Evolutionary conservation across 2,113 vertebrate genomes (phyloP).

Genomic region (Anarrhichthys ocellatus): DNA sequence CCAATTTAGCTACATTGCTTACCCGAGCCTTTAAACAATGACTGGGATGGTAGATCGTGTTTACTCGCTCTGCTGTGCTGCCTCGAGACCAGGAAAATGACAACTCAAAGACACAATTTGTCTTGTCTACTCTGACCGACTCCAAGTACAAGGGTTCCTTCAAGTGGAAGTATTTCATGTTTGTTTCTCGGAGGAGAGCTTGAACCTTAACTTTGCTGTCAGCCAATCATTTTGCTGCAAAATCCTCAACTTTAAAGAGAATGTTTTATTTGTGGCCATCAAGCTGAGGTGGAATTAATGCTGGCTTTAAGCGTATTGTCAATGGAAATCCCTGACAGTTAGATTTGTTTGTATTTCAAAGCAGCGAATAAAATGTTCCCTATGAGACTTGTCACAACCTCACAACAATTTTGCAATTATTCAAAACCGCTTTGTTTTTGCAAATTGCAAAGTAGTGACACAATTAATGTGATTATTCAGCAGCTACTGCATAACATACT

Average conservation of each 20-base stretch:
- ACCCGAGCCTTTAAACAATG: conserved; percentile 44
- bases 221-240: neutral
- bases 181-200: conserved; percentile 29
- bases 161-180: conserved; percentile 63
- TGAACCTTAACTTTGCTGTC: conserved; percentile 7
- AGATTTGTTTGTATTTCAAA: neutral
- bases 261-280: neutral
- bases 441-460: conserved; percentile 8
- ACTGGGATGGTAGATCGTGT: conserved; percentile 36
- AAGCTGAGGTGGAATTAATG: neutral
- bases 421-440: conserved; percentile 11
- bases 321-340: neutral
- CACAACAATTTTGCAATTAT: neutral
- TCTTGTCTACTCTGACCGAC: conserved; percentile 20
- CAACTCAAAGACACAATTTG: conserved; percentile 27
- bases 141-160: conserved; percentile 52
- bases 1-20: conserved; percentile 61
- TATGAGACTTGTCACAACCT: neutral
- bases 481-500: neutral
- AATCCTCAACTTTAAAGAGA: neutral
- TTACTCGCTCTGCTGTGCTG: conserved; percentile 42
- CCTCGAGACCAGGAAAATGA: conserved; percentile 32
- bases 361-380: conserved; percentile 1
- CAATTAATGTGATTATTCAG: conserved; percentile 19
- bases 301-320: neutral